These are phyloP conservation scores for Drosophila ironensis DNA, from an alignment of 1,140 invertebrate genomes.

Conservation along the genomic window DNA sequence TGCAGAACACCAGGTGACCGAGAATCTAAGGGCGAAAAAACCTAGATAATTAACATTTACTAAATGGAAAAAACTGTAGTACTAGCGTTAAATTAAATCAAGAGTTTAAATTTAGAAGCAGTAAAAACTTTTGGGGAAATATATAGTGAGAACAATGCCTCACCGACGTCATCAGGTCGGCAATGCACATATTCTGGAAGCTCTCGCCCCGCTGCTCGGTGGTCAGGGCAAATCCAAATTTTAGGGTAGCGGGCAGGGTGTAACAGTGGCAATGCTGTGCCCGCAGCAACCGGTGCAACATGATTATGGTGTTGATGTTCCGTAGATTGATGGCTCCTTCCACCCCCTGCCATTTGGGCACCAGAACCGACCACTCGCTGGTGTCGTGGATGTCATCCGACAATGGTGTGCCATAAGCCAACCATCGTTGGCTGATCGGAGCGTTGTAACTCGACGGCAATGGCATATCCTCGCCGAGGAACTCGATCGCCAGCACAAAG, in stretches of 20 bases:
- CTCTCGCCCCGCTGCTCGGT: conserved; percentile 7
- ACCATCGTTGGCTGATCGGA: conserved; percentile 24
- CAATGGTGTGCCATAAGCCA: conserved; percentile 32
- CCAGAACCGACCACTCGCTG: conserved; percentile 26
- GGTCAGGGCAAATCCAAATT: conserved; percentile 39
- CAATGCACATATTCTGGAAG: conserved; percentile 2
- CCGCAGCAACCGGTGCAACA: conserved; percentile 28
- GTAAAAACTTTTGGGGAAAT: no score
- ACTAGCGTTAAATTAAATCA: no score
- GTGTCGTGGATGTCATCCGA: background rate
- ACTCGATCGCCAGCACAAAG: conserved; percentile 43
- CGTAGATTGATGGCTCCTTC: background rate
- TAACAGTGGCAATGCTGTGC: conserved; percentile 21
- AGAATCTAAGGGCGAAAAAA: conserved; percentile 11
- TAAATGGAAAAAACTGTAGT: no score
- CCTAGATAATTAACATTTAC: background rate
- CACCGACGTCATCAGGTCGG: conserved; percentile 26
- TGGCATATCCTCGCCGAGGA: conserved; percentile 8
- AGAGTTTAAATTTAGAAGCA: background rate
- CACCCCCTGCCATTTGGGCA: conserved; percentile 37
- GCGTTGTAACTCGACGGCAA: conserved; percentile 29
- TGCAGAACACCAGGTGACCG: conserved; percentile 23
- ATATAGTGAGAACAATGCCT: background rate
- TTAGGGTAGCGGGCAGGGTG: conserved; percentile 21
- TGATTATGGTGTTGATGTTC: background rate